These are phyloP conservation scores for Arion vulgaris DNA, from an alignment of 1,140 invertebrate genomes.

Conservation along the genomic window DNA sequence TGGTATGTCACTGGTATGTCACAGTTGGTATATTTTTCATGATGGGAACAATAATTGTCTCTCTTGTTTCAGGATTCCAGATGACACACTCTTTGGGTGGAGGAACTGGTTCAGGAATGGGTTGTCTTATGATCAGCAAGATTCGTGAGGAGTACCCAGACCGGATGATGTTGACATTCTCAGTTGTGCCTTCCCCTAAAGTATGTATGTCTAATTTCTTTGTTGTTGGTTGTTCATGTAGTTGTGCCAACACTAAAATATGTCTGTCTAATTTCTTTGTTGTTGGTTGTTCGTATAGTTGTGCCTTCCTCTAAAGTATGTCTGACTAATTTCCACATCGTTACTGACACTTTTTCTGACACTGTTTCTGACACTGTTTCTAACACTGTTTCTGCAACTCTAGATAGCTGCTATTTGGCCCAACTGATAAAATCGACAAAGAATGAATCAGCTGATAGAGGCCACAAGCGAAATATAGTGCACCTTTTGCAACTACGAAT, in stretches of 20 bases:
- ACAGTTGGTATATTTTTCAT: no score
- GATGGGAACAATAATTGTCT: no score
- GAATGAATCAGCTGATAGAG: no score
- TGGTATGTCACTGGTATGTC: no score
- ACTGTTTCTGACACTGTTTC: no score
- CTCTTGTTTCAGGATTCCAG: conserved; percentile 83
- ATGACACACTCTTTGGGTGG: conserved; percentile 76
- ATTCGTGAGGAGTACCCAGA: conserved; percentile 74
- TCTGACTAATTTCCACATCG: neutral
- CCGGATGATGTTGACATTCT: conserved; percentile 85
- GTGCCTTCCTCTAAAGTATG: neutral
- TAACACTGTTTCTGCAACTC: no score
- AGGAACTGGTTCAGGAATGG: conserved; percentile 74
- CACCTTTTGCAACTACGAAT: no score
- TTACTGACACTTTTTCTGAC: neutral
- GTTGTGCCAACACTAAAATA: neutral
- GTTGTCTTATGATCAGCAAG: conserved; percentile 77
- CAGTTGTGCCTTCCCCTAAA: conserved; percentile 57
- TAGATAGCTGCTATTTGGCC: no score
- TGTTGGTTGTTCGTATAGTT: no score
- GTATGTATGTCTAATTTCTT: neutral
- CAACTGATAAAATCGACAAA: no score
- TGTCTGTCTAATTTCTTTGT: neutral
- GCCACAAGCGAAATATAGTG: no score
- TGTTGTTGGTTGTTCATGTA: neutral